A percentile compares a stretch with the other conserved stretches of the same genome.
Conservation (phyloP, 2,113 vertebrate species). For the Syrmaticus mikado region DNA sequence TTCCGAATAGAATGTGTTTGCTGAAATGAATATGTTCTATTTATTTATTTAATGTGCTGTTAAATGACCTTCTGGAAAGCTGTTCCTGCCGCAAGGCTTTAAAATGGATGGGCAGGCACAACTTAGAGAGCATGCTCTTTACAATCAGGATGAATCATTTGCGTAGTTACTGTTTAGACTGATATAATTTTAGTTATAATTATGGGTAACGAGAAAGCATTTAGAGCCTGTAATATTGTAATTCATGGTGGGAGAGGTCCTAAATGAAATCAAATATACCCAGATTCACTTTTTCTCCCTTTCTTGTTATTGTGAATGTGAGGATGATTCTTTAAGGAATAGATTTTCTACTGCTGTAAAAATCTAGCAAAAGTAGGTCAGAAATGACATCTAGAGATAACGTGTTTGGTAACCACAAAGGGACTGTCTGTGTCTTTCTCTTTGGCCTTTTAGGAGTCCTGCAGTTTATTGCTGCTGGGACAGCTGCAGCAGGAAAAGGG, state of each 20-base stretch:
- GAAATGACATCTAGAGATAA: slow-evolving; percentile 57
- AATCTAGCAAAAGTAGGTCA: slow-evolving; percentile 51
- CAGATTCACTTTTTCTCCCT: slow-evolving; percentile 25
- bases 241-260: slow-evolving; percentile 65
- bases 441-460: slow-evolving; percentile 51
- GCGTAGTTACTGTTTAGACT: slow-evolving; percentile 75
- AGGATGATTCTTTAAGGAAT: background rate
- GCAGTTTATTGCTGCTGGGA: background rate
- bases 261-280: slow-evolving; percentile 43
- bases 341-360: slow-evolving; percentile 60
- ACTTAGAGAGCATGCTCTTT: slow-evolving; percentile 26
- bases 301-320: background rate
- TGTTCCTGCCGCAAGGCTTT: slow-evolving; percentile 33
- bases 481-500: background rate
- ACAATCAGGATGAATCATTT: slow-evolving; percentile 66
- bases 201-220: slow-evolving; percentile 73
- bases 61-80: slow-evolving; percentile 67
- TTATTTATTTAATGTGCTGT: slow-evolving; percentile 69
- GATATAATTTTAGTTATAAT: slow-evolving; percentile 77
- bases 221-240: slow-evolving; percentile 69
- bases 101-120: slow-evolving; percentile 58
- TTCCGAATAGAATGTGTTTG: background rate
- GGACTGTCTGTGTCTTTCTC: background rate
- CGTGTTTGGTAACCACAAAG: slow-evolving; percentile 6
- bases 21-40: slow-evolving; percentile 47